Evolutionary conservation across 2,888 invertebrate genomes (phyloP).

Genomic region (Cephus pygmeus): DNA sequence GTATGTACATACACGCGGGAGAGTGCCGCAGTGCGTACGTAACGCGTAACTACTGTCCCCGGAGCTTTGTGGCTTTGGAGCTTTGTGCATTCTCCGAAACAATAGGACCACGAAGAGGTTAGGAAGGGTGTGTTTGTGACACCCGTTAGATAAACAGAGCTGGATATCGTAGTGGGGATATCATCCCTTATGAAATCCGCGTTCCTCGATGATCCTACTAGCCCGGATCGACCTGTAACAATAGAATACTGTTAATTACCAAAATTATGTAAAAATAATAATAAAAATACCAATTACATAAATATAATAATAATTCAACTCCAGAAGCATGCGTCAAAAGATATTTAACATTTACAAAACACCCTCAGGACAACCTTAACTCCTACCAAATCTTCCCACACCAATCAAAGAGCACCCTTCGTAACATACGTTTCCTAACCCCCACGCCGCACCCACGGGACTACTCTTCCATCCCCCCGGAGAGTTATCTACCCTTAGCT

Average conservation of each 20-base stretch:
- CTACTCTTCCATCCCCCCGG: conserved; percentile 45
- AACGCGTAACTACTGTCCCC: conserved; percentile 20
- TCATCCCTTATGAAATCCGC: conserved; percentile 36
- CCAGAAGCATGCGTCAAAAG: neutral
- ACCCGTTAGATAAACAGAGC: conserved; percentile 57
- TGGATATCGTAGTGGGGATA: conserved; percentile 37
- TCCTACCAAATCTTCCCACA: conserved; percentile 61
- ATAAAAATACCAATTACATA: neutral
- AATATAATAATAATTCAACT: neutral
- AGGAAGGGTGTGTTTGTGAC: conserved; percentile 60
- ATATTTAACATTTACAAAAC: neutral
- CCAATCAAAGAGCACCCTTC: conserved; percentile 62
- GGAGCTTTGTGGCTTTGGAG: conserved; percentile 27
- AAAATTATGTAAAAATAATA: neutral
- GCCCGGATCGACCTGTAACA: neutral
- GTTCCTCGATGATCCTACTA: neutral
- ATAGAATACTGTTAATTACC: neutral
- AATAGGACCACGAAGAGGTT: conserved; percentile 46
- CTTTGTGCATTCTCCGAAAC: conserved; percentile 56
- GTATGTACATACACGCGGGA: neutral
- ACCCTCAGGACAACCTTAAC: conserved; percentile 32
- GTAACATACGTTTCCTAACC: conserved; percentile 1
- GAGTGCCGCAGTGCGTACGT: neutral
- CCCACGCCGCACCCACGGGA: conserved; percentile 9
- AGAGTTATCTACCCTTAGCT: conserved; percentile 56